Base-by-base conservation (phyloP, 2,888 invertebrate genomes). In the Drosophila gaucha region DNA sequence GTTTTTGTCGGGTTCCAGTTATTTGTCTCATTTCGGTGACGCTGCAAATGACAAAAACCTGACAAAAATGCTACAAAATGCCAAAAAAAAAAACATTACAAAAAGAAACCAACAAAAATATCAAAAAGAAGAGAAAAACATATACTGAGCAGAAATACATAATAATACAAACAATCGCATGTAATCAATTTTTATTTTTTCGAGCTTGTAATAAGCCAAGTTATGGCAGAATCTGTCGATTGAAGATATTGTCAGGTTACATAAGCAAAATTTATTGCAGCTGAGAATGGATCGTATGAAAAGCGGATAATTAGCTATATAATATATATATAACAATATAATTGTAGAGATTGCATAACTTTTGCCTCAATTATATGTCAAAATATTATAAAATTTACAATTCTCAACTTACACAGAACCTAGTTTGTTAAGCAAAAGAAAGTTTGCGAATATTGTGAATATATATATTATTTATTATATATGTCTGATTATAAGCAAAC, bases 1-100 rank as follows among this genome's bases (percentile, higher is more conserved):
- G 50, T 59, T 62, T 79, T 64, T 56, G 76, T 76, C 35, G 62
- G 80, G 50, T 36, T 43, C n/a, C 14, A 12, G 12, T 16, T 57
- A 56, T 58, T 52, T 63, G 43, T 59, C 43, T 58, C 36, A 49
- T 57, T 56, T 58, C 47, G 63, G 77, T 80, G 84, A 78, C 80
- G 80, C 74, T 84, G 78, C 84, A 77, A 80, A 77, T 78, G 80
- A 78, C 78, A 71, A 70, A 74, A 80, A 74, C 74, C 86, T 77
- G 66, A 84, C 80, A 74, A 77, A 73, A 82, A 63, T 63, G 74
- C 78, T 72, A 78, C 78, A 78, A 78, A 78, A 79, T 58, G 69
- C 65, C 56, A 63, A 74, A 46, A 41, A 51, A 50, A 35, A 52
- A 26, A 20, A 44, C 22, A 22, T n/a, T n/a, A n/a, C n/a, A 52